Evolutionary conservation across 2,113 vertebrate genomes (phyloP).

Genomic region (Oryzias curvinotus): DNA sequence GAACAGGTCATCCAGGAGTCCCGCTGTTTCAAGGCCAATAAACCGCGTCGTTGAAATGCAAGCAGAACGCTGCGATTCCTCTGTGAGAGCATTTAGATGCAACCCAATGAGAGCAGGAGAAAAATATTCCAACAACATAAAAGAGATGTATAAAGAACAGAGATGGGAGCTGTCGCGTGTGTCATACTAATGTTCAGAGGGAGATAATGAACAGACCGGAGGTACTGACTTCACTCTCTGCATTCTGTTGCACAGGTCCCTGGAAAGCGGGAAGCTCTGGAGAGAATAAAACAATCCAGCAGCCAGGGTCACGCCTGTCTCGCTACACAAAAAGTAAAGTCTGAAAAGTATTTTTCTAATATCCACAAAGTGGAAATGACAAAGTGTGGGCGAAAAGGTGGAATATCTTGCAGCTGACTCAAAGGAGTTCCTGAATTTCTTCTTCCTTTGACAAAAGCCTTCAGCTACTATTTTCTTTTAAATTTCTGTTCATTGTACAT

Average conservation of each 20-base stretch:
- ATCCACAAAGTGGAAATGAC: too few species aligned
- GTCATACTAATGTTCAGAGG: neutral
- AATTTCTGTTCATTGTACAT: neutral
- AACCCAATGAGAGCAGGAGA: neutral
- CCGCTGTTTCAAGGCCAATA: constrained; percentile 42
- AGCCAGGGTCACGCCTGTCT: neutral
- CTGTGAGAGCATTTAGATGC: neutral
- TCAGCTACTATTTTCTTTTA: neutral
- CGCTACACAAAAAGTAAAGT: constrained; percentile 2
- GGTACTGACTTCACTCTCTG: constrained; percentile 8
- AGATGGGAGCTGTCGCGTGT: constrained; percentile 14
- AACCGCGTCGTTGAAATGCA: constrained; percentile 59
- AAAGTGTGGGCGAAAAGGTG: too few species aligned
- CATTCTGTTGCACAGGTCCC: constrained; percentile 2
- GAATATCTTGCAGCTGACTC: too few species aligned
- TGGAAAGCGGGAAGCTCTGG: neutral
- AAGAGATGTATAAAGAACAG: constrained; percentile 6
- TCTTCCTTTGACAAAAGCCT: too few species aligned
- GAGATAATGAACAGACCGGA: neutral
- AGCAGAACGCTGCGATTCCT: constrained; percentile 27
- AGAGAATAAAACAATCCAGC: neutral
- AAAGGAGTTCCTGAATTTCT: too few species aligned
- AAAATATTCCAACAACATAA: constrained; percentile 11
- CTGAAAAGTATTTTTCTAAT: neutral
- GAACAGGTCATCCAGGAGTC: constrained; percentile 42